Conservation (phyloP, 2,797 vertebrate genomes). For the Peromyscus attwateri region DNA sequence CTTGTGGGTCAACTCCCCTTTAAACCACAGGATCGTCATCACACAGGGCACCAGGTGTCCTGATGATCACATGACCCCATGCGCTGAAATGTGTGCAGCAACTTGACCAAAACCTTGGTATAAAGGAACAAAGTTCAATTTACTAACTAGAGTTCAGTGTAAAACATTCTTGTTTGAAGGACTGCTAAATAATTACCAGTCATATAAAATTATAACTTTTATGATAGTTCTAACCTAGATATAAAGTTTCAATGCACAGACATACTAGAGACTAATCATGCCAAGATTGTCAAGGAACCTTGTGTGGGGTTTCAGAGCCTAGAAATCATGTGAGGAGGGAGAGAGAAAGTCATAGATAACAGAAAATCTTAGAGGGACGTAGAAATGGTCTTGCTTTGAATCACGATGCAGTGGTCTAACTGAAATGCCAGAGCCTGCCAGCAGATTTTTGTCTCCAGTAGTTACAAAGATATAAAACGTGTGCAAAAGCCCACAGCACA, state of each 20-base stretch:
- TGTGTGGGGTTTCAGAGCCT: not conserved
- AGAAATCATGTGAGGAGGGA: not conserved
- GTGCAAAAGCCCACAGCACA: not conserved
- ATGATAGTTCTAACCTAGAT: not conserved
- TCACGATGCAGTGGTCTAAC: not conserved
- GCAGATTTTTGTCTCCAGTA: not conserved
- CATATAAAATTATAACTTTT: not conserved
- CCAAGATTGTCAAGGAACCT: not conserved
- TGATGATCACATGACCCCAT: not conserved
- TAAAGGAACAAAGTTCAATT: not conserved
- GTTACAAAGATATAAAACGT: not conserved
- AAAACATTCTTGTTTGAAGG: not conserved
- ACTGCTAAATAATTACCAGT: constrained; percentile 4
- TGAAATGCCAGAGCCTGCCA: not conserved
- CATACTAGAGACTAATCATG: not conserved
- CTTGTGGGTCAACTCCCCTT: not conserved
- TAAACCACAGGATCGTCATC: not conserved
- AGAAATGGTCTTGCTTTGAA: not conserved
- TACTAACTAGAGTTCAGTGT: not conserved
- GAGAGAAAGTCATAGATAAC: not conserved
- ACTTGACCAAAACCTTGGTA: not conserved
- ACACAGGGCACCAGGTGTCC: not conserved
- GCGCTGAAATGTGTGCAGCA: not conserved
- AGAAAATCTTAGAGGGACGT: not conserved
- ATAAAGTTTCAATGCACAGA: constrained; percentile 1